Percentiles rank a stretch among this genome's conserved stretches.
Evolutionary conservation across 2,113 vertebrate species (phyloP).

Genomic region (Dasypus novemcinctus): DNA sequence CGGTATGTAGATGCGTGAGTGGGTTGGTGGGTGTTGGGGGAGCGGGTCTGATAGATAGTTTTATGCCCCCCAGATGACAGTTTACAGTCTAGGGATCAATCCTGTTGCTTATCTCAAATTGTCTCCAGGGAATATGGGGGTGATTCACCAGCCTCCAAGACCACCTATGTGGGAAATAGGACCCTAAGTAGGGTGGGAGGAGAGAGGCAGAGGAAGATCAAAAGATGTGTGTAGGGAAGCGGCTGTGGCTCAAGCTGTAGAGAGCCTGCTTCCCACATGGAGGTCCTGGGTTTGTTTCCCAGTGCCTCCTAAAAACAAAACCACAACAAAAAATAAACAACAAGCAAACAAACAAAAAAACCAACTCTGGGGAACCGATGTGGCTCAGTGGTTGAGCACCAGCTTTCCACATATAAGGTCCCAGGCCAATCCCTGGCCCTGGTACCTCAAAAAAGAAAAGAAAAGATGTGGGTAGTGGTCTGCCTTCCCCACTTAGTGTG

Average conservation of each 20-base stretch:
- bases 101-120: not conserved
- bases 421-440: too few species aligned
- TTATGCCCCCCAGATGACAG: not conserved
- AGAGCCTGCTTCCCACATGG: too few species aligned
- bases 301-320: too few species aligned
- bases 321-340: too few species aligned
- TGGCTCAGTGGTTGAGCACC: too few species aligned
- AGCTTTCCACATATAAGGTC: too few species aligned
- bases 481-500: not conserved
- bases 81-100: not conserved
- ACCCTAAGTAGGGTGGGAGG: not conserved
- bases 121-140: not conserved
- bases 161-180: not conserved
- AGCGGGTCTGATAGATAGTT: not conserved
- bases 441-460: too few species aligned
- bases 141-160: not conserved
- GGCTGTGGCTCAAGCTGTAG: too few species aligned
- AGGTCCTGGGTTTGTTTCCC: too few species aligned
- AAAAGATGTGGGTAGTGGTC: not conserved
- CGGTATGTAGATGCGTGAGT: accelerated
- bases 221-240: not conserved
- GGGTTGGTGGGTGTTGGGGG: too few species aligned
- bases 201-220: not conserved
- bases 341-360: too few species aligned
- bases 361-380: too few species aligned